phyloP scores from a whole-genome alignment of 2,113 vertebrate species.

The Aythya baeri region DNA sequence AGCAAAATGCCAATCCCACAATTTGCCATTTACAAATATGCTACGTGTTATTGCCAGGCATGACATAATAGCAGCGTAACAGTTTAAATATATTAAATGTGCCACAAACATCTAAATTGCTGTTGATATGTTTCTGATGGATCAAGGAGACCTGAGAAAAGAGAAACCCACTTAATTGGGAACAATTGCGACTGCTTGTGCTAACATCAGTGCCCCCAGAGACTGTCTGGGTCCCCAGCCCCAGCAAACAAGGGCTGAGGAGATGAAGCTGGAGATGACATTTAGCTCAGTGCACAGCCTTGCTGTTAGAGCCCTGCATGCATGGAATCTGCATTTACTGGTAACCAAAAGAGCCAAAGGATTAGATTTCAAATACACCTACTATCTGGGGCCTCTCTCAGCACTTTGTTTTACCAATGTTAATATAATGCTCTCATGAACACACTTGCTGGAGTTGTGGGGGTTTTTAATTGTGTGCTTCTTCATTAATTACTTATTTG shows the following conservation, averaged over 20 bases:
- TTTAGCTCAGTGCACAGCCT: neutral
- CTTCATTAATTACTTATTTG: neutral
- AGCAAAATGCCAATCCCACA: neutral
- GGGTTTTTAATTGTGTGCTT: neutral
- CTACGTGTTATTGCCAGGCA: neutral
- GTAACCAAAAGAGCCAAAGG: neutral
- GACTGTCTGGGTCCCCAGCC: neutral
- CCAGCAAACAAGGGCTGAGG: neutral
- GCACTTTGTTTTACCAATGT: neutral
- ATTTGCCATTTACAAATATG: neutral
- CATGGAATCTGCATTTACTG: neutral
- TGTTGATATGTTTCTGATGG: neutral
- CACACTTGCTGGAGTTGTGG: neutral
- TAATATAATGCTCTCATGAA: neutral
- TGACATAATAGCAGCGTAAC: neutral
- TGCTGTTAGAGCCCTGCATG: neutral
- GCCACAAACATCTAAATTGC: neutral
- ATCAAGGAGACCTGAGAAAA: neutral
- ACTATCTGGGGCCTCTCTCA: neutral
- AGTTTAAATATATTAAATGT: neutral
- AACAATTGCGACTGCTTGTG: neutral
- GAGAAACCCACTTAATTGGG: neutral
- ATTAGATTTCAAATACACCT: neutral
- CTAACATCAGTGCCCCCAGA: neutral
- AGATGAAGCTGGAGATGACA: neutral